These are phyloP conservation scores for Andricus curvator DNA, from an alignment of 2,888 invertebrate species.

Conservation along the genomic window DNA sequence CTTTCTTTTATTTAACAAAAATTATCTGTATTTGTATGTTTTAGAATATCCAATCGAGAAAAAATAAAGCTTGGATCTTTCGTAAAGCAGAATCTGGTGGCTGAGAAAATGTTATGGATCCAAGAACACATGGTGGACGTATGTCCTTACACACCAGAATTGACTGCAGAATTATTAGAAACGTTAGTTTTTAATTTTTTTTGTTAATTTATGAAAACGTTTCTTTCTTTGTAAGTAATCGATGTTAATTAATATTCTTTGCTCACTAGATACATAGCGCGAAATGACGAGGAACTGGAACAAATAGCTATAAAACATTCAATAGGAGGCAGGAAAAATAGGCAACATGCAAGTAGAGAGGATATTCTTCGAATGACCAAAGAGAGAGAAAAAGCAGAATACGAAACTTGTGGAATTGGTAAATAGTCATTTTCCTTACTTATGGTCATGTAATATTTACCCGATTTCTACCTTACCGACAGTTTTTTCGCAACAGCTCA, in stretches of 20 bases:
- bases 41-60: slow-evolving; percentile 80
- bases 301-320: slow-evolving; percentile 89
- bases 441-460: too few relatives aligned
- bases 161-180: slow-evolving; percentile 82
- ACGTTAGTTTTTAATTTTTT: slow-evolving; percentile 75
- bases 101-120: slow-evolving; percentile 91
- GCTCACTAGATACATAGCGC: slow-evolving; percentile 80
- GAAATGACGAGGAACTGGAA: slow-evolving; percentile 88
- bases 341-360: slow-evolving; percentile 90
- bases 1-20: not conserved
- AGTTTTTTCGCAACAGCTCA: too few relatives aligned
- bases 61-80: slow-evolving; percentile 83
- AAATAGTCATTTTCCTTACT: slow-evolving; percentile 44
- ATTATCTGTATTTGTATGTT: slow-evolving; percentile 54
- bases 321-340: slow-evolving; percentile 86
- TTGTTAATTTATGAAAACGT: not conserved
- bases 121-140: slow-evolving; percentile 82
- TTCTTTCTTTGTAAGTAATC: not conserved
- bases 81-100: slow-evolving; percentile 86
- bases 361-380: slow-evolving; percentile 88
- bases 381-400: slow-evolving; percentile 87
- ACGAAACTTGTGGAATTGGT: slow-evolving; percentile 86
- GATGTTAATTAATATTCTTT: slow-evolving; percentile 18
- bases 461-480: too few relatives aligned
- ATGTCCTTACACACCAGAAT: slow-evolving; percentile 81